These are phyloP conservation scores for Mythimna albipuncta DNA, from an alignment of 2,888 invertebrate species.

Conservation along the genomic window DNA sequence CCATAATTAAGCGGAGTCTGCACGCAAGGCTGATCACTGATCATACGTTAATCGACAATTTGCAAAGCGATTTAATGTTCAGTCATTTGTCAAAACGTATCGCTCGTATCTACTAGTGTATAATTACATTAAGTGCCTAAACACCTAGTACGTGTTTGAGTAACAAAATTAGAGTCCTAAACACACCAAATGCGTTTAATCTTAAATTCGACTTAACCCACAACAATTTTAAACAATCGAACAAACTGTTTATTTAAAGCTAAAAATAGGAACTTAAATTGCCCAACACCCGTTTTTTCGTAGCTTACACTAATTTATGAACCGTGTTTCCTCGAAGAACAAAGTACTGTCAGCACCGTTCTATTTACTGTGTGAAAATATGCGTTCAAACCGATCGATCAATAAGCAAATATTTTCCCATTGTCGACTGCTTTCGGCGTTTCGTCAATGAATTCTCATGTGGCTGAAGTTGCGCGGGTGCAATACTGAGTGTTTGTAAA, in stretches of 20 bases:
- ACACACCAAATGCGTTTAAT: slow-evolving; percentile 43
- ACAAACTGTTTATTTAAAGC: slow-evolving; percentile 40
- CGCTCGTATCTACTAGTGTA: slow-evolving; percentile 36
- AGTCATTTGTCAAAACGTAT: slow-evolving; percentile 62
- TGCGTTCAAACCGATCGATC: slow-evolving; percentile 62
- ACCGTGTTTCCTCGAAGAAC: slow-evolving; percentile 46
- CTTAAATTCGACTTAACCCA: slow-evolving; percentile 37
- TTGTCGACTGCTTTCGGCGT: slow-evolving; percentile 68
- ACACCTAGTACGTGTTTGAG: slow-evolving; percentile 23
- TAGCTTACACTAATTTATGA: slow-evolving; percentile 44
- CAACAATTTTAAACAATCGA: slow-evolving; percentile 46
- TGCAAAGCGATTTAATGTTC: slow-evolving; percentile 61
- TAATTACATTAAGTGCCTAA: slow-evolving; percentile 53
- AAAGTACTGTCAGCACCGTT: slow-evolving; percentile 33
- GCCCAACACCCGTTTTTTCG: slow-evolving; percentile 50
- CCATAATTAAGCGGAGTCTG: slow-evolving; percentile 45
- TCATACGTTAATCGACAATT: slow-evolving; percentile 52
- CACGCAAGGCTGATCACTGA: slow-evolving; percentile 57
- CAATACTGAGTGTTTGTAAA: slow-evolving; percentile 68
- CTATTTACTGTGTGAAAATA: slow-evolving; percentile 66
- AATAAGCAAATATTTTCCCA: slow-evolving; percentile 72
- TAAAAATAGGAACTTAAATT: slow-evolving; percentile 57
- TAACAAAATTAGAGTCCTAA: slow-evolving; percentile 47
- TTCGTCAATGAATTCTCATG: slow-evolving; percentile 71
- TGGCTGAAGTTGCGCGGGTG: slow-evolving; percentile 48